Percentiles rank a stretch among this genome's conserved stretches.
phyloP scores from a whole-genome alignment of 1,140 invertebrate genomes.

The Pygmarrhopalites habei region DNA sequence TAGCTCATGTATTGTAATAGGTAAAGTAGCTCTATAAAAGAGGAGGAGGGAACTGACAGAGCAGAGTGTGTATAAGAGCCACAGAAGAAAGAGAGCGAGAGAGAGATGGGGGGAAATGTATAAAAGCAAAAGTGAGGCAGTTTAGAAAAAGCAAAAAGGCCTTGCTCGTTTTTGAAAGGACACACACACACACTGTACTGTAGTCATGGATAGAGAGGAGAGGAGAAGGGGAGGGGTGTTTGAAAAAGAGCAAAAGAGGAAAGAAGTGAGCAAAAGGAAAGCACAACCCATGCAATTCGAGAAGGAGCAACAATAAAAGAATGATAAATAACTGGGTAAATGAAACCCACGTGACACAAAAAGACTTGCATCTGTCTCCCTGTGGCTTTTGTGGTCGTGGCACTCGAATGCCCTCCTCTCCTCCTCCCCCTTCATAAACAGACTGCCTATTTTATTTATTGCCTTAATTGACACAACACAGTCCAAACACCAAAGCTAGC shows the following conservation, averaged over 20 bases:
- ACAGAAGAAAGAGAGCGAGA: no score
- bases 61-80: neutral
- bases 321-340: conserved; percentile 38
- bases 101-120: no score
- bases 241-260: conserved; percentile 7
- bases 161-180: no score
- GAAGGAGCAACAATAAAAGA: conserved; percentile 31
- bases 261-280: conserved; percentile 17
- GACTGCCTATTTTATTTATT: conserved; percentile 40
- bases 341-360: conserved; percentile 35
- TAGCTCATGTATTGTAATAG: no score
- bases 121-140: neutral
- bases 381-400: conserved; percentile 36
- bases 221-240: neutral
- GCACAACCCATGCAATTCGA: conserved; percentile 34
- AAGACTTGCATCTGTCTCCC: conserved; percentile 35
- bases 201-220: no score
- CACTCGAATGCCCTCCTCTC: conserved; percentile 33
- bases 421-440: conserved; percentile 37
- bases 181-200: no score
- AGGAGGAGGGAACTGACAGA: neutral
- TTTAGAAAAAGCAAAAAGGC: neutral
- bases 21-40: no score
- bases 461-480: conserved; percentile 39
- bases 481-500: neutral